A percentile compares a stretch with the other conserved stretches of the same genome.
phyloP scores from a whole-genome alignment of 30 jellyfish, hydroid and myxozoan genomes.

The Nemopilema nomurai region DNA sequence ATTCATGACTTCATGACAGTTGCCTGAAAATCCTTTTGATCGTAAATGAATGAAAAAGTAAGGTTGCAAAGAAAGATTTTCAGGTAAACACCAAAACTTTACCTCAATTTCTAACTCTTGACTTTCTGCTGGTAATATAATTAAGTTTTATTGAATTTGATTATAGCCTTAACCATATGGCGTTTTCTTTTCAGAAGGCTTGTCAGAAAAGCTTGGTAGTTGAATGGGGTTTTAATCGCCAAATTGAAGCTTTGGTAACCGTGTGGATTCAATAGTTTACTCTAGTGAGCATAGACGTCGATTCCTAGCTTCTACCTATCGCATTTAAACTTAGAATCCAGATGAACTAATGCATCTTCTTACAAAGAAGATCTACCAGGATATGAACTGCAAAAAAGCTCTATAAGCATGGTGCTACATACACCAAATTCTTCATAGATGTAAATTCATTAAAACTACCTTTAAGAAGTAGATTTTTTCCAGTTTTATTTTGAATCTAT shows the following conservation, averaged over 20 bases:
- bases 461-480: too few relatives aligned
- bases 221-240: not conserved
- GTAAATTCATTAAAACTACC: too few relatives aligned
- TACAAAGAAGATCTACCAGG: too few relatives aligned
- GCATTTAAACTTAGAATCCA: not conserved
- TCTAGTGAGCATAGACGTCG: not conserved
- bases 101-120: not conserved
- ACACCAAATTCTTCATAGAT: too few relatives aligned
- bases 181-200: not conserved
- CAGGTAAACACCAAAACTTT: not conserved
- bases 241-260: not conserved
- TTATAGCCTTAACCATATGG: not conserved
- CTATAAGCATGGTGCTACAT: too few relatives aligned
- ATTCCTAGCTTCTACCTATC: not conserved
- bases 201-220: too few relatives aligned
- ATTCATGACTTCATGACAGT: too few relatives aligned
- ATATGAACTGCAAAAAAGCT: too few relatives aligned
- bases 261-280: not conserved
- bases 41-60: not conserved
- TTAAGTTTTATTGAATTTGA: not conserved
- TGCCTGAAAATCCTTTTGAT: too few relatives aligned
- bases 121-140: not conserved
- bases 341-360: too few relatives aligned
- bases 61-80: too few relatives aligned
- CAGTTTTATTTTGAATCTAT: too few relatives aligned